phyloP scores from a whole-genome alignment of 2,113 vertebrate species.

The Phalacrocorax aristotelis region DNA sequence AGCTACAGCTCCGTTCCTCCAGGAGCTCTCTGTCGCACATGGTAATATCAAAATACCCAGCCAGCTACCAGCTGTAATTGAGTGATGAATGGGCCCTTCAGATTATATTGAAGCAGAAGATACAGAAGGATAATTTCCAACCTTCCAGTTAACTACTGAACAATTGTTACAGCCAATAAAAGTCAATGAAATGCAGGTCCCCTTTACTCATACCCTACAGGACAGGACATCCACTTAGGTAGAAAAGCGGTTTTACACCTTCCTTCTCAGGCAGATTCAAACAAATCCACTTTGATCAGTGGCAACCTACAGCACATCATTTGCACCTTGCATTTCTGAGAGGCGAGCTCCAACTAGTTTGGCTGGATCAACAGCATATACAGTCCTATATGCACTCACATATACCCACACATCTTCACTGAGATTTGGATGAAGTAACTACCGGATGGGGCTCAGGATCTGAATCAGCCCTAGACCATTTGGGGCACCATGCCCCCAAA shows the following conservation, averaged over 20 bases:
- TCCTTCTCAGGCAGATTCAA: neutral
- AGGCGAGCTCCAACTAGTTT: neutral
- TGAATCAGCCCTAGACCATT: neutral
- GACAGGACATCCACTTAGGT: neutral
- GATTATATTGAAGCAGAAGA: constrained; percentile 3
- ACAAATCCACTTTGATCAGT: neutral
- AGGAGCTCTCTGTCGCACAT: constrained; percentile 54
- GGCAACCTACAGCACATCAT: fast-evolving
- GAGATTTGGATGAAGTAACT: neutral
- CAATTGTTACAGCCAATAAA: neutral
- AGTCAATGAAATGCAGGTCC: neutral
- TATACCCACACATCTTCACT: neutral
- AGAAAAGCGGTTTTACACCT: neutral
- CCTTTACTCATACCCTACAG: neutral
- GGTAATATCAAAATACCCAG: constrained; percentile 74
- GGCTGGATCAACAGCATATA: neutral
- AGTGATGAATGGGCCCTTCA: constrained; percentile 80
- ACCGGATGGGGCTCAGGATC: neutral
- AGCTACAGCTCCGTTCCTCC: neutral
- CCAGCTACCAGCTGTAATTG: constrained; percentile 76
- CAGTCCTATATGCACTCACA: too few relatives aligned
- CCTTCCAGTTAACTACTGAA: neutral
- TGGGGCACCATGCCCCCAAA: neutral
- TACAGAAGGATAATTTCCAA: neutral
- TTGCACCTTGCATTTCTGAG: neutral